phyloP scores from a whole-genome alignment of 2,888 invertebrate genomes.

The Ommatoiulus sabulosus region DNA sequence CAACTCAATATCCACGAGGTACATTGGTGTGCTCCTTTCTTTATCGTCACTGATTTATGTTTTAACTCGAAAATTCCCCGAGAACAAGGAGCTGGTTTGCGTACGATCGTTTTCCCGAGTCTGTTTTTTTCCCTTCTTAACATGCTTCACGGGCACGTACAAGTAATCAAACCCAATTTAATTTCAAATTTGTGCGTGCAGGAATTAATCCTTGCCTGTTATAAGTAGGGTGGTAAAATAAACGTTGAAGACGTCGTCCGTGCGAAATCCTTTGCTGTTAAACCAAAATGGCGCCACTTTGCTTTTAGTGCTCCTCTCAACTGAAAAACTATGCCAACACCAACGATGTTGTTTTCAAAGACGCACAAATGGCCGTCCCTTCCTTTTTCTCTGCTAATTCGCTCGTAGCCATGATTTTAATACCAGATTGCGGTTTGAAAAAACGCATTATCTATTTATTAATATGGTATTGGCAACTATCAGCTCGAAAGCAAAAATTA shows the following conservation, averaged over 20 bases:
- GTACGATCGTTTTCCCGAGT: neutral
- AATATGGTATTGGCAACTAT: no score
- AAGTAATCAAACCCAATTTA: neutral
- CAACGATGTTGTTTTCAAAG: slow-evolving; percentile 2
- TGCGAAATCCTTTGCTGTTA: neutral
- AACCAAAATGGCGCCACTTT: slow-evolving; percentile 34
- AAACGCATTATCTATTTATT: no score
- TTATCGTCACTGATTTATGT: neutral
- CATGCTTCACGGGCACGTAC: neutral
- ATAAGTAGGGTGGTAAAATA: neutral
- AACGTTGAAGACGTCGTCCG: neutral
- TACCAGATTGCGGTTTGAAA: neutral
- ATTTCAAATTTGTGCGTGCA: neutral
- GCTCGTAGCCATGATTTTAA: neutral
- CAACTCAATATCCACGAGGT: neutral
- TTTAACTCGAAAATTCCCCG: neutral
- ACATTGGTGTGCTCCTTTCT: no score
- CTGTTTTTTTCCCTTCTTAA: neutral
- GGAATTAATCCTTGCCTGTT: neutral
- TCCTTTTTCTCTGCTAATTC: neutral
- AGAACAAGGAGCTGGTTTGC: neutral
- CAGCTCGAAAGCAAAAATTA: no score
- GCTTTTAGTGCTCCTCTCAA: neutral
- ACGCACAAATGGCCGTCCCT: neutral
- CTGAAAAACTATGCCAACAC: neutral